phyloP scores from a whole-genome alignment of 2,113 vertebrate species.

The Scomber japonicus region DNA sequence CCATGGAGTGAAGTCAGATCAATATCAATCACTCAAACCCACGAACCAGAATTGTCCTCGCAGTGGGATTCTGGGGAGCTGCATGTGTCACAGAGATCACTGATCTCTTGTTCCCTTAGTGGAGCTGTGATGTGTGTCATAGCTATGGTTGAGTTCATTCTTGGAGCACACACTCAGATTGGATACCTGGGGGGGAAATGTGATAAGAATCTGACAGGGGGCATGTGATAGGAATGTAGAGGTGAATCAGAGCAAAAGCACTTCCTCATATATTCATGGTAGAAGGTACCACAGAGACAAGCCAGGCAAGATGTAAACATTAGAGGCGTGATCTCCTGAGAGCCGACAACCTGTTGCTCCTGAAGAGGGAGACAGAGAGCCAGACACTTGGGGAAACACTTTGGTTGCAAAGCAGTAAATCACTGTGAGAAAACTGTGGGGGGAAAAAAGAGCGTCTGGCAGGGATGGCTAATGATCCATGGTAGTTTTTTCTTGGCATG shows the following conservation, averaged over 20 bases:
- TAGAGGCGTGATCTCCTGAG: slow-evolving; percentile 1
- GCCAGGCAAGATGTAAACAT: neutral
- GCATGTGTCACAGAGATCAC: neutral
- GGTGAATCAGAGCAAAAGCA: neutral
- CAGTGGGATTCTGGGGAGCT: neutral
- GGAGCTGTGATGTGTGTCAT: slow-evolving; percentile 1
- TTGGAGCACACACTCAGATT: neutral
- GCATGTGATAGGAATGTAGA: neutral
- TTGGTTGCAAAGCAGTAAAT: slow-evolving; percentile 33
- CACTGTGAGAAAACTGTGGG: slow-evolving; percentile 38
- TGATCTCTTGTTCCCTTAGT: neutral
- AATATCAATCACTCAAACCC: slow-evolving; percentile 3
- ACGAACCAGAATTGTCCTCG: neutral
- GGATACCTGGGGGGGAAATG: neutral
- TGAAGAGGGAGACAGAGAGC: slow-evolving; percentile 83
- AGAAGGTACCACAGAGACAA: neutral
- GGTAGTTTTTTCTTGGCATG: slow-evolving; percentile 58
- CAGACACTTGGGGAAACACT: slow-evolving; percentile 31
- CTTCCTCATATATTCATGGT: neutral
- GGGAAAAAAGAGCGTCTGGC: slow-evolving; percentile 47
- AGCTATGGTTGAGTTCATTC: slow-evolving; percentile 5
- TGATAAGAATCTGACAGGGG: no score
- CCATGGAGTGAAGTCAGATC: slow-evolving; percentile 10
- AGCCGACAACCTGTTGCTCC: slow-evolving; percentile 42
- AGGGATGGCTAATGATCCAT: slow-evolving; percentile 58